These are phyloP conservation scores for Actenoides lindsayi DNA, from an alignment of 2,113 vertebrate species.

Conservation along the genomic window DNA sequence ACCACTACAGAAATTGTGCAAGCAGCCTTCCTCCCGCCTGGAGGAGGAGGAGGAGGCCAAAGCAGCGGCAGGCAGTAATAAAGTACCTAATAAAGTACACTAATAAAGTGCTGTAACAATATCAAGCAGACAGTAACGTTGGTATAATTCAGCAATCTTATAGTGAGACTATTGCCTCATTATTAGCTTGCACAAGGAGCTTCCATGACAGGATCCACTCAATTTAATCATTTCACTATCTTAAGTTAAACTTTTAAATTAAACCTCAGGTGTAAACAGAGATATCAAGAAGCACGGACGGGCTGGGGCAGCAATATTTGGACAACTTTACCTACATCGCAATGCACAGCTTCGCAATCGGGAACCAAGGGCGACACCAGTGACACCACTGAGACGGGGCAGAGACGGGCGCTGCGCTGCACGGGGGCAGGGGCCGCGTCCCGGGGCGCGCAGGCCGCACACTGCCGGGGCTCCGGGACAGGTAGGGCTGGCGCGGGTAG, in stretches of 20 bases:
- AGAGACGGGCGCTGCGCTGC: neutral
- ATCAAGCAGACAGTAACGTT: neutral
- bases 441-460: neutral
- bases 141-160: neutral
- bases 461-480: neutral
- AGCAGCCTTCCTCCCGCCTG: neutral
- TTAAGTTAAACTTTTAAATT: neutral
- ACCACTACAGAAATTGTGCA: neutral
- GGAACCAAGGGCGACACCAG: neutral
- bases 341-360: rapidly evolving
- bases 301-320: neutral
- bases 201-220: neutral
- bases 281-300: too few species aligned
- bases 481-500: neutral
- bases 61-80: neutral
- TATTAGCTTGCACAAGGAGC: neutral
- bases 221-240: neutral
- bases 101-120: neutral
- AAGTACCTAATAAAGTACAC: neutral
- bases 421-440: rapidly evolving
- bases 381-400: rapidly evolving
- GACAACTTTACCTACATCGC: rapidly evolving
- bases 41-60: rapidly evolving
- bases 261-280: neutral
- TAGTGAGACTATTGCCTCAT: rapidly evolving